phyloP scores from a whole-genome alignment of 30 jellyfish, hydroid and myxozoan genomes.

The Rhopilema esculentum region DNA sequence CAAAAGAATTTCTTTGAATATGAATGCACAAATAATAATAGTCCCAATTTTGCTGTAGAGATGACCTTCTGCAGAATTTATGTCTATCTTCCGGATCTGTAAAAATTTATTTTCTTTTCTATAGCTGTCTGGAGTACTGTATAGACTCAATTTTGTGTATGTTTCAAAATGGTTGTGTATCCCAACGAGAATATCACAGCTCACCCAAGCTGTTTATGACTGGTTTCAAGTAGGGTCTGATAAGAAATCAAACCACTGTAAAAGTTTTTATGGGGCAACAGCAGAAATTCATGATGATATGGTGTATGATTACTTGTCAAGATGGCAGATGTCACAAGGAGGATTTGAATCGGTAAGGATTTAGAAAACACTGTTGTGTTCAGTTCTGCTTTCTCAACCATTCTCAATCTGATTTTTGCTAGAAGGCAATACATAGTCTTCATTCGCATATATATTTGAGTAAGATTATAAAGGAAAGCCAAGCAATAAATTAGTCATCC shows the following conservation, averaged over 20 bases:
- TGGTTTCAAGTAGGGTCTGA: conserved; percentile 35
- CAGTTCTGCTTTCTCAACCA: not conserved
- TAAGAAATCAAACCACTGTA: conserved; percentile 32
- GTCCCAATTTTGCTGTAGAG: no score
- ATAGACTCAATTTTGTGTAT: conserved; percentile 48
- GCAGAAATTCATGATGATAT: conserved; percentile 91
- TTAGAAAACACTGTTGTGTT: not conserved
- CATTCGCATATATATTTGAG: no score
- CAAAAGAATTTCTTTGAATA: no score
- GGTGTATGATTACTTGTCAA: conserved; percentile 72
- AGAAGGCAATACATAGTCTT: no score
- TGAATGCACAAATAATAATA: no score
- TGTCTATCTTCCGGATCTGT: not conserved
- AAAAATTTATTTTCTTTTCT: not conserved
- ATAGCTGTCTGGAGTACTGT: conserved; percentile 78
- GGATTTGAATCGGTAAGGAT: conserved; percentile 1
- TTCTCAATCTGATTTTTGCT: not conserved
- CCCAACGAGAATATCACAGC: conserved; percentile 48
- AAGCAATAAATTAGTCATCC: no score
- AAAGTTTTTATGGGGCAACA: conserved; percentile 87
- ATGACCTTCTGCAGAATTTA: not conserved
- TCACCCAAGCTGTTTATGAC: conserved; percentile 31
- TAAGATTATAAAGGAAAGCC: no score
- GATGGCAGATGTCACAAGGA: conserved; percentile 28
- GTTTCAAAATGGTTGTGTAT: conserved; percentile 56